Conservation (phyloP, 2,797 vertebrate species). For the Gallirallus australis region DNA sequence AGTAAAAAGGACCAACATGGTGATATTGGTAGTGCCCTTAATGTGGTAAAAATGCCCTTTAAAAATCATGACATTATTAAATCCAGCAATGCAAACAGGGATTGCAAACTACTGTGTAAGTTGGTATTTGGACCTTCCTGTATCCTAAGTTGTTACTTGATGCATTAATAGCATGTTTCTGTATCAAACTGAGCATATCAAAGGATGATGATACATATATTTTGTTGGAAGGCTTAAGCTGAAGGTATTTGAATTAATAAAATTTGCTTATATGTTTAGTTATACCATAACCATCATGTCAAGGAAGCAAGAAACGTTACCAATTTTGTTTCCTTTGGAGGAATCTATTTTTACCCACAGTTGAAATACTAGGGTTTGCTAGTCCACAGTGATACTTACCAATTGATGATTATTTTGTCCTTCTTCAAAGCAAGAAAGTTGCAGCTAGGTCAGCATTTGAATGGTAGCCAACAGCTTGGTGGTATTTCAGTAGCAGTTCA, state of each 20-base stretch:
- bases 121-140: background rate
- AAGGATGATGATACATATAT: background rate
- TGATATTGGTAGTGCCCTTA: background rate
- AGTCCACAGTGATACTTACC: background rate
- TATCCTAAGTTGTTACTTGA: background rate
- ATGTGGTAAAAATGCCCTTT: background rate
- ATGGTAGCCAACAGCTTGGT: background rate
- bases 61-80: background rate
- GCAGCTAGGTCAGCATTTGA: background rate
- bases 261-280: background rate
- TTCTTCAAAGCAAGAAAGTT: background rate
- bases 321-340: background rate
- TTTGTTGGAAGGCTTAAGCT: background rate
- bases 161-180: background rate
- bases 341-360: background rate
- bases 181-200: background rate
- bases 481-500: background rate
- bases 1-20: background rate
- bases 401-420: background rate
- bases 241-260: background rate
- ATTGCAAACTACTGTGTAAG: background rate
- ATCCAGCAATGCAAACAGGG: background rate
- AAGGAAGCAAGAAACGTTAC: background rate
- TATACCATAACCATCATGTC: background rate
- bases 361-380: background rate